These are phyloP conservation scores for Melanotaenia maccullochi DNA, from an alignment of 2,797 vertebrate genomes.

Conservation along the genomic window DNA sequence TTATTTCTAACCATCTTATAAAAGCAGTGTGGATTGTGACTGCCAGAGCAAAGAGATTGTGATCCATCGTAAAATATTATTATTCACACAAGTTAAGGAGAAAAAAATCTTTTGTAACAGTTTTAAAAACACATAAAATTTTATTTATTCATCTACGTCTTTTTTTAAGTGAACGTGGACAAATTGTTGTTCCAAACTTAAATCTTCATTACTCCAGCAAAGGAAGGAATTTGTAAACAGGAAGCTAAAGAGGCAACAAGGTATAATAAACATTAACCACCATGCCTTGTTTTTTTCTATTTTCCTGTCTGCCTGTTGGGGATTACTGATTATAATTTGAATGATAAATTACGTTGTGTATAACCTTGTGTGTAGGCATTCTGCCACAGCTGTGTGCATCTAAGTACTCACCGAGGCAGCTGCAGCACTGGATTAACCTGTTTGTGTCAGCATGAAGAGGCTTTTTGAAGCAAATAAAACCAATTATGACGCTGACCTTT, in stretches of 20 bases:
- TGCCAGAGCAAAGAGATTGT: not conserved
- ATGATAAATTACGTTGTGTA: conserved; percentile 11
- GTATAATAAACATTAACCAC: not conserved
- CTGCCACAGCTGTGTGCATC: conserved; percentile 1
- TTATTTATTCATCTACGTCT: not conserved
- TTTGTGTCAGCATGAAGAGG: conserved; percentile 19
- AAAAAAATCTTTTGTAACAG: not conserved
- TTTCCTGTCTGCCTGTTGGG: conserved; percentile 5
- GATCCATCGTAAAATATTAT: not conserved
- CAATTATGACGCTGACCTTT: conserved; percentile 14
- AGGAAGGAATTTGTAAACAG: conserved; percentile 21
- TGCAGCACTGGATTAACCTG: conserved; percentile 3
- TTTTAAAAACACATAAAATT: not conserved
- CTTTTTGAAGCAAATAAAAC: conserved; percentile 29
- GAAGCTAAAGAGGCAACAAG: conserved; percentile 7
- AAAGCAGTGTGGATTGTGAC: not conserved
- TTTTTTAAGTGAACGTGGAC: not conserved
- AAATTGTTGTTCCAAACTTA: not conserved
- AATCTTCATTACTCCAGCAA: conserved; percentile 6
- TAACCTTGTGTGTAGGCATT: conserved; percentile 2
- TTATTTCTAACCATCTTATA: not conserved
- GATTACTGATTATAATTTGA: conserved; percentile 5
- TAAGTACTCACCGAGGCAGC: conserved; percentile 47
- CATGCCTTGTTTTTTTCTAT: not conserved
- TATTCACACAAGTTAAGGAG: not conserved